A percentile compares a stretch with the other conserved stretches of the same genome.
Conservation (phyloP, 2,113 vertebrate species). For the Piprites chloris region DNA sequence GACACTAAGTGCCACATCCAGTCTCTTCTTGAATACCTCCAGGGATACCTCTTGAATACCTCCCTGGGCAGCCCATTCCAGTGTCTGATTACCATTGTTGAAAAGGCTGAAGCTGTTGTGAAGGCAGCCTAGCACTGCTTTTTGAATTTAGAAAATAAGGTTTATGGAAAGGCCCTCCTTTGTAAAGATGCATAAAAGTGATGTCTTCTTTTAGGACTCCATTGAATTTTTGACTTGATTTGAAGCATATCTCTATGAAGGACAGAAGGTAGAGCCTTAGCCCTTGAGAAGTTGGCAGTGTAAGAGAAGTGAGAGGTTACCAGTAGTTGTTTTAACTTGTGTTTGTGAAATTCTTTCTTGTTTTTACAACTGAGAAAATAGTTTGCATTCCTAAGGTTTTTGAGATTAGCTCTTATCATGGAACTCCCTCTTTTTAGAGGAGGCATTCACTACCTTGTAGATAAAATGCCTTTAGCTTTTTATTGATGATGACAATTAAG, state of each 20-base stretch:
- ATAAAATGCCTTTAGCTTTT: conserved; percentile 49
- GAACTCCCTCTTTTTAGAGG: conserved; percentile 51
- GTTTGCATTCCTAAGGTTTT: conserved; percentile 65
- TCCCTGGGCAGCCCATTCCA: too few species aligned
- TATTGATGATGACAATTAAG: conserved; percentile 49
- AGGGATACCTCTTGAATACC: too few species aligned
- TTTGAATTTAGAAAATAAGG: neutral
- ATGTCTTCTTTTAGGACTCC: neutral
- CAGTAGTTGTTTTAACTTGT: conserved; percentile 50
- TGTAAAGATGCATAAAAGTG: neutral
- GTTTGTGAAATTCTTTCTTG: conserved; percentile 54
- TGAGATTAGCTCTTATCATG: conserved; percentile 70
- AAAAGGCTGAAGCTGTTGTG: neutral
- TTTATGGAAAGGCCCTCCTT: neutral
- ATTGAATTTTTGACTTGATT: neutral
- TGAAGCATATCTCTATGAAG: neutral
- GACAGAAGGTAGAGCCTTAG: neutral
- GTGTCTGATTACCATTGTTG: too few species aligned
- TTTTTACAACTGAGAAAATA: conserved; percentile 65
- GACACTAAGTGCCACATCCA: too few species aligned
- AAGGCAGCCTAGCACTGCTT: neutral
- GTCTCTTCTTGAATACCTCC: too few species aligned
- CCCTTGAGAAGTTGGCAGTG: neutral
- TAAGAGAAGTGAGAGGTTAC: neutral
- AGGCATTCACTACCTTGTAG: conserved; percentile 48